A percentile compares a stretch with the other conserved stretches of the same genome.
Conservation (phyloP, 2,797 vertebrate genomes). For the Acanthurus tractus region DNA sequence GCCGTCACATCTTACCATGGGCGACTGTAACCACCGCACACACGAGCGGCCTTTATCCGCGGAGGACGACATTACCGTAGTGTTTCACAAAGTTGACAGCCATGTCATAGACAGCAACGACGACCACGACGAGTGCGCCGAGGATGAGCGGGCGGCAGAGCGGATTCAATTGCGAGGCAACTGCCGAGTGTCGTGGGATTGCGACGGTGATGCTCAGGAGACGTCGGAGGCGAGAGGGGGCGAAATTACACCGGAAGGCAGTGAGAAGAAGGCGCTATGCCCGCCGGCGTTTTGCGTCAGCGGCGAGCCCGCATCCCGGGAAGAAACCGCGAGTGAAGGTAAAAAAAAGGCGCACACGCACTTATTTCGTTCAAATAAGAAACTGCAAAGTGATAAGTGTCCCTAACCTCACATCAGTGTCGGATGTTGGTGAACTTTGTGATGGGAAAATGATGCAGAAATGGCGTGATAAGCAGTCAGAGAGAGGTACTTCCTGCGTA, state of each 20-base stretch:
- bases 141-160: slow-evolving; percentile 56
- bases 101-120: slow-evolving; percentile 41
- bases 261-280: slow-evolving; percentile 41
- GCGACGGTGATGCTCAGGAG: slow-evolving; percentile 25
- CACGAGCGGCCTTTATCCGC: slow-evolving; percentile 61
- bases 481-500: slow-evolving; percentile 24
- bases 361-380: neutral
- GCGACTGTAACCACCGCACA: slow-evolving; percentile 62
- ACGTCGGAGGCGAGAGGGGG: slow-evolving; percentile 17
- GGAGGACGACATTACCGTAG: slow-evolving; percentile 72
- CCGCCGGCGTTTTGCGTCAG: slow-evolving; percentile 63
- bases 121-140: slow-evolving; percentile 44
- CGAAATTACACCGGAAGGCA: slow-evolving; percentile 28
- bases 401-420: no score
- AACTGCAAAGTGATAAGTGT: no score
- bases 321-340: slow-evolving; percentile 68
- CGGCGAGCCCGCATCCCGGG: slow-evolving; percentile 32
- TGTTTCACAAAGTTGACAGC: slow-evolving; percentile 72
- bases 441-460: neutral
- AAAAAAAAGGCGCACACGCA: slow-evolving; percentile 26
- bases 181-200: slow-evolving; percentile 7
- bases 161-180: slow-evolving; percentile 52
- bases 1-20: slow-evolving; percentile 81
- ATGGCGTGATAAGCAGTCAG: neutral
- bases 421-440: neutral